These are phyloP conservation scores for Ficedula albicollis DNA, from an alignment of 2,797 vertebrate species.

Conservation along the genomic window DNA sequence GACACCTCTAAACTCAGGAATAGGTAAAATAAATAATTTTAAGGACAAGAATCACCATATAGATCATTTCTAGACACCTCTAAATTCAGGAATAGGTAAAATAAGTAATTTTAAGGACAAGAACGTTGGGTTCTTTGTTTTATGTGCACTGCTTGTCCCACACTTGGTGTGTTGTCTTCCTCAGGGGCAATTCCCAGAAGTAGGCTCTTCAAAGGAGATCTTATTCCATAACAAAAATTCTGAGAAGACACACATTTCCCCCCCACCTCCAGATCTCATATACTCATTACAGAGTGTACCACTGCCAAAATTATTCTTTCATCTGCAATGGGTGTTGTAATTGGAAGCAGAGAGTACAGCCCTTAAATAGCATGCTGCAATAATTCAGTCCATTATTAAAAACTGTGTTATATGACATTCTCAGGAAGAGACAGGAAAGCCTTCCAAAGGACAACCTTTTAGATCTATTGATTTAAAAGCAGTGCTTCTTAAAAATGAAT, in stretches of 20 bases:
- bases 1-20: neutral
- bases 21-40: neutral
- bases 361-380: neutral
- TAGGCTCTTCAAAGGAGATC: neutral
- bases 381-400: neutral
- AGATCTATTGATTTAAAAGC: neutral
- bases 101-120: neutral
- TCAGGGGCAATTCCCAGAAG: neutral
- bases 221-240: neutral
- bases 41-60: too few species aligned
- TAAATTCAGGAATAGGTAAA: neutral
- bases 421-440: neutral
- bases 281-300: neutral
- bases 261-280: neutral
- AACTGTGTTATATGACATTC: neutral
- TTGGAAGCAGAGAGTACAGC: neutral
- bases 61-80: neutral
- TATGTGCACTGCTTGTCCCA: neutral
- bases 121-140: neutral
- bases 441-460: neutral
- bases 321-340: neutral
- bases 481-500: neutral
- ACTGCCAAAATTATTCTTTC: neutral
- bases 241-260: neutral
- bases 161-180: neutral